Conservation (phyloP, 1,140 invertebrate species). For the Drosophila busckii region DNA sequence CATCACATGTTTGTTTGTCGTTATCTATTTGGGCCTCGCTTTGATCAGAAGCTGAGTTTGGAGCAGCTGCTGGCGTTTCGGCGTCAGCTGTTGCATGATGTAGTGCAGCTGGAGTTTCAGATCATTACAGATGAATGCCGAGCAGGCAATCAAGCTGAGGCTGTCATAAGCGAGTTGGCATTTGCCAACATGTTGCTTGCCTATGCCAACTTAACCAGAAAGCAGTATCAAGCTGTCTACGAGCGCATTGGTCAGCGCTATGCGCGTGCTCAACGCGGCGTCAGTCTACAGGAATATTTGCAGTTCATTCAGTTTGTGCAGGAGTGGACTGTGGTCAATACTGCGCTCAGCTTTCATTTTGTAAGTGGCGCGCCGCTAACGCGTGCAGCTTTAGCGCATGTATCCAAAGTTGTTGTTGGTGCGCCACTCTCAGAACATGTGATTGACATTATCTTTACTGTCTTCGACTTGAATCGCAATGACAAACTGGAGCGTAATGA, state of each 20-base stretch:
- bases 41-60: slow-evolving; percentile 10
- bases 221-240: neutral
- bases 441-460: slow-evolving; percentile 28
- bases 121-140: neutral
- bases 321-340: slow-evolving; percentile 20
- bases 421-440: slow-evolving; percentile 18
- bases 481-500: slow-evolving; percentile 21
- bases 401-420: slow-evolving; percentile 23
- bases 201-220: neutral
- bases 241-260: slow-evolving; percentile 23
- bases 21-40: slow-evolving; percentile 21
- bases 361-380: slow-evolving; percentile 36
- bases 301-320: slow-evolving; percentile 32
- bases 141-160: neutral
- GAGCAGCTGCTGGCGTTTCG: slow-evolving; percentile 26
- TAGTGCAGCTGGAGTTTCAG: slow-evolving; percentile 35
- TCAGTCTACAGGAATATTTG: slow-evolving; percentile 28
- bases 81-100: slow-evolving; percentile 7
- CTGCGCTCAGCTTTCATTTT: slow-evolving; percentile 30
- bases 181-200: slow-evolving; percentile 35
- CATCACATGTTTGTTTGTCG: slow-evolving; percentile 4
- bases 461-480: slow-evolving; percentile 40
- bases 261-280: neutral
- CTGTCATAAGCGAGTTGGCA: slow-evolving; percentile 25
- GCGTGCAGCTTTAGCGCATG: slow-evolving; percentile 10